phyloP scores from a whole-genome alignment of 1,140 invertebrate species.

The Zeugodacus cucurbitae region DNA sequence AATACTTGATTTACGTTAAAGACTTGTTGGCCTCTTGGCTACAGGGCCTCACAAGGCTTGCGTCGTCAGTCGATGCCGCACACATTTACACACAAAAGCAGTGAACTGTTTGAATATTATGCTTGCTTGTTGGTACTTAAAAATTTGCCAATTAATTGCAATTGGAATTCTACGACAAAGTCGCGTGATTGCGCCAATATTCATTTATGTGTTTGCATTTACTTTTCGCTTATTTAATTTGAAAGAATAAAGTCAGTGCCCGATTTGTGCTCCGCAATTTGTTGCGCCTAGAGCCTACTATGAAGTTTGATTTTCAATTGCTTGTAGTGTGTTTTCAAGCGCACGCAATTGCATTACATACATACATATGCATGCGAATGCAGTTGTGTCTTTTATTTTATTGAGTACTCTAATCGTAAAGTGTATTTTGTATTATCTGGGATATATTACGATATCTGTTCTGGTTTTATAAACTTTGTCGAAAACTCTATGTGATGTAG shows the following conservation, averaged over 20 bases:
- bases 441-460: too few relatives aligned
- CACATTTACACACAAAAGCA: too few relatives aligned
- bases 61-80: neutral
- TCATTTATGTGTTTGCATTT: neutral
- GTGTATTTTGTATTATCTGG: too few relatives aligned
- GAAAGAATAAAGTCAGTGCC: neutral
- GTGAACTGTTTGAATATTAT: neutral
- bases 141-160: constrained; percentile 21
- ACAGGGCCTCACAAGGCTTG: neutral
- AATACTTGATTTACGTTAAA: constrained; percentile 28
- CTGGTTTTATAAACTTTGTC: too few relatives aligned
- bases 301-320: neutral
- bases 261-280: neutral
- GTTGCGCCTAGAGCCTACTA: neutral
- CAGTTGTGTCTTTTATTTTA: too few relatives aligned
- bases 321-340: neutral
- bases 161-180: constrained; percentile 1
- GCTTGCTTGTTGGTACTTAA: neutral
- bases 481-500: too few relatives aligned
- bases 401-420: too few relatives aligned
- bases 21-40: constrained; percentile 8
- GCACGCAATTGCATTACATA: too few relatives aligned
- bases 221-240: neutral
- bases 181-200: constrained; percentile 8
- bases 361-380: too few relatives aligned